Conservation (phyloP, 92 coral and sea anemone species). For the Plumapathes pennacea region DNA sequence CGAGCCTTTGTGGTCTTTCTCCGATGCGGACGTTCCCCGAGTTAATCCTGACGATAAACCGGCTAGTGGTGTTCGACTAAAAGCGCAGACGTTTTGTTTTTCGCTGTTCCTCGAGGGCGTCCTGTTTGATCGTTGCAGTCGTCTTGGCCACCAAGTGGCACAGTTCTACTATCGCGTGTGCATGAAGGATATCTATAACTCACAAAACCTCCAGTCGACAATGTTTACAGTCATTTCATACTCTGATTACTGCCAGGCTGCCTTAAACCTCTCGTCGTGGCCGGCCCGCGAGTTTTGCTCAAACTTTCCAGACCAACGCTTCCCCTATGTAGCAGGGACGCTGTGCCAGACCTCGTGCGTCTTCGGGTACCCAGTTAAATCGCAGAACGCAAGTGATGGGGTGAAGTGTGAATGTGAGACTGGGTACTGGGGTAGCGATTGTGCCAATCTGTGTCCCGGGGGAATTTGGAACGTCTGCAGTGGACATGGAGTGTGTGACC, state of each 20-base stretch:
- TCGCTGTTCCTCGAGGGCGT: conserved; percentile 70
- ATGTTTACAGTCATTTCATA: conserved; percentile 71
- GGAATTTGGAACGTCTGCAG: conserved; percentile 84
- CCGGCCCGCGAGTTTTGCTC: conserved; percentile 88
- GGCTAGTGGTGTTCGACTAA: conserved; percentile 11
- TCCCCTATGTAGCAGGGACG: conserved; percentile 82
- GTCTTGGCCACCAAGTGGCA: conserved; percentile 62
- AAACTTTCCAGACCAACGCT: conserved; percentile 57
- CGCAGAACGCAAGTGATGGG: conserved; percentile 36
- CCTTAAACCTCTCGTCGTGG: conserved; percentile 67
- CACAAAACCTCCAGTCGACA: conserved; percentile 60
- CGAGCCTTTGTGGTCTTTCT: conserved; percentile 82
- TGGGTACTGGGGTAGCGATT: conserved; percentile 93
- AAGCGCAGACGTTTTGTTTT: conserved; percentile 66
- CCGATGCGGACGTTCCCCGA: conserved; percentile 77
- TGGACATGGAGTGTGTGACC: conserved; percentile 82
- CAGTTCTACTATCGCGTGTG: conserved; percentile 86
- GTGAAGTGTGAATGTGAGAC: conserved; percentile 69
- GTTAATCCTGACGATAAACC: conserved; percentile 1
- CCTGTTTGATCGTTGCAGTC: conserved; percentile 56
- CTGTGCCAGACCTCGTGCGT: conserved; percentile 68
- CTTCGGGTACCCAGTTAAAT: conserved; percentile 71
- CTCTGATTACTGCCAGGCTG: conserved; percentile 81
- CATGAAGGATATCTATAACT: conserved; percentile 62
- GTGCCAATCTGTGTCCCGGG: conserved; percentile 79